phyloP scores from a whole-genome alignment of 2,888 invertebrate species.

The Sphinx pinastri region DNA sequence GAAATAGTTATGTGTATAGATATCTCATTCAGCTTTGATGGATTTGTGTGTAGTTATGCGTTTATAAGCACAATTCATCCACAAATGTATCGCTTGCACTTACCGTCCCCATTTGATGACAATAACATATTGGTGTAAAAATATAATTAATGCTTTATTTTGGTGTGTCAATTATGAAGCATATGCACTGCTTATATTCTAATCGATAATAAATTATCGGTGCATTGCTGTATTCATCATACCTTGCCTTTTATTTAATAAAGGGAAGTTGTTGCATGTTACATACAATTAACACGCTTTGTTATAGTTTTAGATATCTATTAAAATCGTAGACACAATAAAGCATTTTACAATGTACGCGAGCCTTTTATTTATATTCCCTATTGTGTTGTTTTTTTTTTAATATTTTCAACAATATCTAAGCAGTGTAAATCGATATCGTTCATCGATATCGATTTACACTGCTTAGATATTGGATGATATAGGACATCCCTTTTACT shows the following conservation, averaged over 20 bases:
- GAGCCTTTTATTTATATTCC: background rate
- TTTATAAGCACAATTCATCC: conserved; percentile 16
- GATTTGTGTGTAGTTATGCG: background rate
- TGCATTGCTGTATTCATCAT: background rate
- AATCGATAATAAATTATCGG: background rate
- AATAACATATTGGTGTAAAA: conserved; percentile 15
- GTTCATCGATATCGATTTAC: too few relatives aligned
- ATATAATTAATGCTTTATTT: background rate
- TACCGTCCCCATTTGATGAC: conserved; percentile 19
- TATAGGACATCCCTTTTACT: too few relatives aligned
- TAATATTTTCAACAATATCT: too few relatives aligned
- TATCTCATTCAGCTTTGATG: background rate
- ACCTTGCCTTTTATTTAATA: background rate
- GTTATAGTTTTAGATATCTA: conserved; percentile 26
- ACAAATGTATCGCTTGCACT: conserved; percentile 15
- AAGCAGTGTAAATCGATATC: too few relatives aligned
- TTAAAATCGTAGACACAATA: conserved; percentile 18
- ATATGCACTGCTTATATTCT: conserved; percentile 4
- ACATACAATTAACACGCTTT: conserved; percentile 19
- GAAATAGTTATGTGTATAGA: background rate
- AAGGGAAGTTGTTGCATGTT: conserved; percentile 18
- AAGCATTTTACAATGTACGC: conserved; percentile 5
- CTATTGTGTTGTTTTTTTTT: background rate
- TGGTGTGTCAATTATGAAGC: background rate
- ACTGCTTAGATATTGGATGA: too few relatives aligned